Conservation (phyloP, 2,113 vertebrate species). For the Bungarus multicinctus region DNA sequence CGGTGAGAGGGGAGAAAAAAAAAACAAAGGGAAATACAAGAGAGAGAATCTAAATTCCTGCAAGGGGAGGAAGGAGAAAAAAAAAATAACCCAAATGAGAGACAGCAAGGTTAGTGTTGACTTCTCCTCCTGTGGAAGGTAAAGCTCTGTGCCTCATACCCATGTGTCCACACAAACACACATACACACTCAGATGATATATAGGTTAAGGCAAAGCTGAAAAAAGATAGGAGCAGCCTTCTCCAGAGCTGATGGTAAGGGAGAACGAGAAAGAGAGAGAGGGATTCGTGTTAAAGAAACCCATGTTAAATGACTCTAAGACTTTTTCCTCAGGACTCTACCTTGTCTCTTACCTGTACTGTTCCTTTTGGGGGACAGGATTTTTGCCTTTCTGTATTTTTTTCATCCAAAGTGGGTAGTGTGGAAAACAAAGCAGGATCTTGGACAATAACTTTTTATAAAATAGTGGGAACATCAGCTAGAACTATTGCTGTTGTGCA, state of each 20-base stretch:
- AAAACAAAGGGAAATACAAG: constrained; percentile 79
- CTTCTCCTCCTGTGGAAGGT: constrained; percentile 53
- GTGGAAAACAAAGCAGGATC: neutral
- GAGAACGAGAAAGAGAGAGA: constrained; percentile 64
- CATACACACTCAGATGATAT: neutral
- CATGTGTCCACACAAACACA: neutral
- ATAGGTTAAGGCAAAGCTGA: constrained; percentile 36
- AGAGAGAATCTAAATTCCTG: constrained; percentile 72
- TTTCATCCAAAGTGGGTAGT: neutral
- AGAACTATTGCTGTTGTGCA: neutral
- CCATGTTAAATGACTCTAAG: neutral
- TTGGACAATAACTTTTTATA: neutral
- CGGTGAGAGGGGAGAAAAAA: constrained; percentile 75
- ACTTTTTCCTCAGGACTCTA: neutral
- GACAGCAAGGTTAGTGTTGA: constrained; percentile 7
- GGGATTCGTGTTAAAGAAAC: constrained; percentile 23
- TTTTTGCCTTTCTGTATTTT: neutral
- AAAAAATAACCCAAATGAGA: constrained; percentile 18
- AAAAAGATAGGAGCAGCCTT: constrained; percentile 45
- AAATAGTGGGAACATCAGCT: neutral
- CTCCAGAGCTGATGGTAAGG: constrained; percentile 57
- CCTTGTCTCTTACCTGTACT: neutral
- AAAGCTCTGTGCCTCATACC: constrained; percentile 6
- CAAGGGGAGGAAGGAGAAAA: constrained; percentile 43
- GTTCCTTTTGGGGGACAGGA: neutral